phyloP scores from a whole-genome alignment of 2,797 vertebrate genomes.

The Mormyrus proboscirostris region DNA sequence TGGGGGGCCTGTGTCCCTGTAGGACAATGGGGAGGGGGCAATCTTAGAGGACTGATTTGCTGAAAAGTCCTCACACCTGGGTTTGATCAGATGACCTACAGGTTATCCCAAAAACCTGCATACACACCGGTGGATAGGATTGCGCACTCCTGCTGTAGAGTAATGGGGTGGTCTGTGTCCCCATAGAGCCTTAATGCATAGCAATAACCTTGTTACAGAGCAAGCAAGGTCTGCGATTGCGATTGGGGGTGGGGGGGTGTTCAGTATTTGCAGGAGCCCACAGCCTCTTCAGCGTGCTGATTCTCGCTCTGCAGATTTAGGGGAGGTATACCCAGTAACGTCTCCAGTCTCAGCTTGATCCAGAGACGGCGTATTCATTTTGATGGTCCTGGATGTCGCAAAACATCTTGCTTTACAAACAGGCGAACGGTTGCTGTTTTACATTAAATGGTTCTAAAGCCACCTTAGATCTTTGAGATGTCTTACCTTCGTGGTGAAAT shows the following conservation, averaged over 20 bases:
- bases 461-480: neutral
- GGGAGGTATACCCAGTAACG: neutral
- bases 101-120: too few relatives aligned
- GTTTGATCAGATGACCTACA: too few relatives aligned
- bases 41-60: too few relatives aligned
- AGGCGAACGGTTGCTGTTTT: neutral
- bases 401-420: neutral
- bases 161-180: too few relatives aligned
- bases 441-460: neutral
- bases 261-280: neutral
- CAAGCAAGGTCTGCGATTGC: neutral
- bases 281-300: neutral
- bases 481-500: neutral
- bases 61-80: too few relatives aligned
- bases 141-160: too few relatives aligned
- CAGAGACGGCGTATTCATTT: neutral
- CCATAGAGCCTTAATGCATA: too few relatives aligned
- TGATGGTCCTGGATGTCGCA: neutral
- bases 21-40: too few relatives aligned
- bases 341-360: neutral
- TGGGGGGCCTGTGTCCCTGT: too few relatives aligned
- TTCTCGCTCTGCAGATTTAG: neutral
- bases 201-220: too few relatives aligned
- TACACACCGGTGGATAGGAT: too few relatives aligned
- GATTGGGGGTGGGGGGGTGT: neutral